These are phyloP conservation scores for Hermetia illucens DNA, from an alignment of 1,140 invertebrate species.

Conservation along the genomic window DNA sequence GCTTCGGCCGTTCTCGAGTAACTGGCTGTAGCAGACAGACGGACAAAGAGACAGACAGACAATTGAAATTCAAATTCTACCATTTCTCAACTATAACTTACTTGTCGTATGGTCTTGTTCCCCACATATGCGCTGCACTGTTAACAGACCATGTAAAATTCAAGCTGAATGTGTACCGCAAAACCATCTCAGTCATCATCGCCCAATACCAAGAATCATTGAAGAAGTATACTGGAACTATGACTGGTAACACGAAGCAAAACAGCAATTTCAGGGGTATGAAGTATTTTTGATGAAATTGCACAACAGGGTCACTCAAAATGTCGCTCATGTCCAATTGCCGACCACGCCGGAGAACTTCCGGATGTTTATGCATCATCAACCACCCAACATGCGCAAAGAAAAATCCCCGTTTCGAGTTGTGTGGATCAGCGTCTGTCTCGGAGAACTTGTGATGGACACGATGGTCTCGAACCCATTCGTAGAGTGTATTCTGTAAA, in stretches of 20 bases:
- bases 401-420: conserved; percentile 78
- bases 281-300: conserved; percentile 63
- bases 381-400: conserved; percentile 87
- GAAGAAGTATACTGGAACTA: conserved; percentile 62
- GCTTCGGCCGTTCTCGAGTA: too few species aligned
- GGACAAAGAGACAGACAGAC: too few species aligned
- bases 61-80: too few species aligned
- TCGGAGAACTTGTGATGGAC: conserved; percentile 85
- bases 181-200: conserved; percentile 43
- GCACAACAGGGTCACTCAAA: conserved; percentile 53
- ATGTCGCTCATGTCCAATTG: conserved; percentile 69
- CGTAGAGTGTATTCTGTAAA: conserved; percentile 40
- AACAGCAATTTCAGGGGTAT: conserved; percentile 47
- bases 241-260: conserved; percentile 63
- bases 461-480: conserved; percentile 68
- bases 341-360: conserved; percentile 56
- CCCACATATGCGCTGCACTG: conserved; percentile 29
- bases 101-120: conserved; percentile 31
- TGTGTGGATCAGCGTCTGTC: conserved; percentile 81
- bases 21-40: too few species aligned
- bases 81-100: too few species aligned
- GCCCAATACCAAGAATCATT: conserved; percentile 46
- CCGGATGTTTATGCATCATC: conserved; percentile 69
- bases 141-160: conserved; percentile 87
- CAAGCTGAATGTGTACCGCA: conserved; percentile 62